Evolutionary conservation across 2,888 invertebrate species (phyloP).

Genomic region (Lottia scabra): DNA sequence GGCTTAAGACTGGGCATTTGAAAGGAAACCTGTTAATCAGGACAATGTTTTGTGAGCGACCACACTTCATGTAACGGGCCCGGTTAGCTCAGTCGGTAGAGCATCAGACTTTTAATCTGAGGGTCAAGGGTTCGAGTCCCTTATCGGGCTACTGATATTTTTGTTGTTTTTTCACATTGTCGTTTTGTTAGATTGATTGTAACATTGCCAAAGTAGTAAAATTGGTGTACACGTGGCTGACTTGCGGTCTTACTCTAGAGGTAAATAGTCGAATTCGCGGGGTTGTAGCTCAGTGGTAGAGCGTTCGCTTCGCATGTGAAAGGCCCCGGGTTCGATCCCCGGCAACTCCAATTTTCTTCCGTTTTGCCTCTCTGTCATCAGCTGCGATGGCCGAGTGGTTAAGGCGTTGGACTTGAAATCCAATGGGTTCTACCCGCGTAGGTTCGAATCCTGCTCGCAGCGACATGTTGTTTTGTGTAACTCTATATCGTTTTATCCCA

Average conservation of each 20-base stretch:
- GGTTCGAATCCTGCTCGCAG: constrained; percentile 21
- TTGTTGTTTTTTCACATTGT: no score
- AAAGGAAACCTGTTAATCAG: no score
- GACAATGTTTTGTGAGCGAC: no score
- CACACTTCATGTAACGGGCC: no score
- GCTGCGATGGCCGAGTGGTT: constrained; percentile 25
- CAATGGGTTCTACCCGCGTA: constrained; percentile 23
- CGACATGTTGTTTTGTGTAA: not conserved
- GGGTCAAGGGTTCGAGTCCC: constrained; percentile 31
- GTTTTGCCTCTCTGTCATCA: no score
- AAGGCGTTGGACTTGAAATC: constrained; percentile 25
- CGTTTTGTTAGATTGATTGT: no score
- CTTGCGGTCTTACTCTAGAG: no score
- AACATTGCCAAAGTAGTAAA: no score
- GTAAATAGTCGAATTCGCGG: constrained; percentile 10
- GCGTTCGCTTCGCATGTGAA: constrained; percentile 45
- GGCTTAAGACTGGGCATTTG: no score
- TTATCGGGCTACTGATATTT: constrained; percentile 5
- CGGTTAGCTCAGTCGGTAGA: constrained; percentile 34
- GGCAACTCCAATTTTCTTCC: constrained; percentile 30
- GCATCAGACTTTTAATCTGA: constrained; percentile 37
- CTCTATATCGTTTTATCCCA: no score
- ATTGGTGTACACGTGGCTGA: no score
- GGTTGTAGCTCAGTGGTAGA: constrained; percentile 44
- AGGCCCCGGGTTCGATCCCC: constrained; percentile 44